Conservation (phyloP, 2,797 vertebrate genomes). For the Oreochromis mossambicus region DNA sequence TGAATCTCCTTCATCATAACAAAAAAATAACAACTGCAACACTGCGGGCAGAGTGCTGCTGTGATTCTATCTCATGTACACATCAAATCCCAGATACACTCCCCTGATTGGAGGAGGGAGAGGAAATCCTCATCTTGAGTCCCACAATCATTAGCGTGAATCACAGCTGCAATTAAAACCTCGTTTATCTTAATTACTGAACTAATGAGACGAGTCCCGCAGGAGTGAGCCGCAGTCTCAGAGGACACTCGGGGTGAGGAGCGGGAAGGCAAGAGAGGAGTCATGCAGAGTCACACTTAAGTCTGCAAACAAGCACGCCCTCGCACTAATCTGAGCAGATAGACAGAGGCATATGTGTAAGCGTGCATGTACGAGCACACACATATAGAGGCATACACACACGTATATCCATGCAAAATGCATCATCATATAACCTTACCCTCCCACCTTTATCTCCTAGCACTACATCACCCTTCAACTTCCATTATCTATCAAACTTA, state of each 20-base stretch:
- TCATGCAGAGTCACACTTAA: constrained; percentile 33
- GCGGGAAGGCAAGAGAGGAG: constrained; percentile 14
- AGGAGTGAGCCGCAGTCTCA: constrained; percentile 64
- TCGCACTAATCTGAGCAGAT: constrained; percentile 28
- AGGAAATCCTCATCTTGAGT: constrained; percentile 69
- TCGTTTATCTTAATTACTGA: constrained; percentile 84
- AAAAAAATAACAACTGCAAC: constrained; percentile 39
- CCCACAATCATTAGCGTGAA: constrained; percentile 79
- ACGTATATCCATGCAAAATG: background rate
- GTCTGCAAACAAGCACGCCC: constrained; percentile 47
- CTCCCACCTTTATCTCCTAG: constrained; percentile 53
- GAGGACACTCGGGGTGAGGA: constrained; percentile 64
- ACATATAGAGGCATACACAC: background rate
- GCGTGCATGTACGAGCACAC: background rate
- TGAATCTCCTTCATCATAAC: constrained; percentile 22
- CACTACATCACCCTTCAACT: constrained; percentile 65
- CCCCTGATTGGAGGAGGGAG: constrained; percentile 60
- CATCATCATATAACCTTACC: constrained; percentile 30
- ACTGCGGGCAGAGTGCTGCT: constrained; percentile 9
- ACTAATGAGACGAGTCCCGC: constrained; percentile 82
- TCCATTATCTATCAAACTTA: constrained; percentile 70
- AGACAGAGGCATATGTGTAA: constrained; percentile 9
- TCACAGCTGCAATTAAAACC: constrained; percentile 81
- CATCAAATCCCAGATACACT: constrained; percentile 61
- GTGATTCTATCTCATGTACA: constrained; percentile 34